Evolutionary conservation across 2,888 invertebrate species (phyloP).

Genomic region (Cordilura impudica): DNA sequence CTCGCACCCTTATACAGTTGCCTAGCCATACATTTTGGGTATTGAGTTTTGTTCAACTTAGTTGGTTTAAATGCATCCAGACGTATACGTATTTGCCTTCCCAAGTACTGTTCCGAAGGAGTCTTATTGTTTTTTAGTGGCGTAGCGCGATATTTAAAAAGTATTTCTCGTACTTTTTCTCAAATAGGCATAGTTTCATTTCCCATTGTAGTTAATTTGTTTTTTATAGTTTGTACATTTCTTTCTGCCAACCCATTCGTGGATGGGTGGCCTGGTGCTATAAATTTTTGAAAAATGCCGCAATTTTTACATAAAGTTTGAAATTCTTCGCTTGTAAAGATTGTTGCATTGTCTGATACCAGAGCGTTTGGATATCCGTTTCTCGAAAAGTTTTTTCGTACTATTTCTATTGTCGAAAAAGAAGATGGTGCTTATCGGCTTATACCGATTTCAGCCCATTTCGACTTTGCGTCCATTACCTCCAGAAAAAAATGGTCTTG

Average conservation of each 20-base stretch:
- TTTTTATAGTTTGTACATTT: no score
- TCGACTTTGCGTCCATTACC: no score
- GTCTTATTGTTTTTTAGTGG: slow-evolving; percentile 44
- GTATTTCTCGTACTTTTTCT: slow-evolving; percentile 25
- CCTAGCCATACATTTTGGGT: no score
- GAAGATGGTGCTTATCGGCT: slow-evolving; percentile 30
- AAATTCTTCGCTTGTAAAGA: slow-evolving; percentile 39
- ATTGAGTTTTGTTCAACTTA: no score
- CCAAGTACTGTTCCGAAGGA: slow-evolving; percentile 41
- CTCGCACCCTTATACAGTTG: no score
- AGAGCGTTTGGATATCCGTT: slow-evolving; percentile 52
- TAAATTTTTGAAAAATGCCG: slow-evolving; percentile 47
- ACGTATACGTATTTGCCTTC: slow-evolving; percentile 37
- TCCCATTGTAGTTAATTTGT: slow-evolving; percentile 26
- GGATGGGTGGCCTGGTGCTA: slow-evolving; percentile 20
- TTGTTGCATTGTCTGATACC: slow-evolving; percentile 51
- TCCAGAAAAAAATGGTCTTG: slow-evolving; percentile 13
- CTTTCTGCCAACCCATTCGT: no score
- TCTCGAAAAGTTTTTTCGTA: slow-evolving; percentile 38
- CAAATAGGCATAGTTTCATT: slow-evolving; percentile 69
- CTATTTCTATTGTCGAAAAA: slow-evolving; percentile 37
- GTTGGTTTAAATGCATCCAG: no score
- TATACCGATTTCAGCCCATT: slow-evolving; percentile 37
- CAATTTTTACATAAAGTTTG: slow-evolving; percentile 34
- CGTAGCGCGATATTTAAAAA: slow-evolving; percentile 38